Percentiles rank a stretch among this genome's conserved stretches.
Evolutionary conservation across 2,113 vertebrate species (phyloP).

Genomic region (Sinocyclocheilus rhinocerous): DNA sequence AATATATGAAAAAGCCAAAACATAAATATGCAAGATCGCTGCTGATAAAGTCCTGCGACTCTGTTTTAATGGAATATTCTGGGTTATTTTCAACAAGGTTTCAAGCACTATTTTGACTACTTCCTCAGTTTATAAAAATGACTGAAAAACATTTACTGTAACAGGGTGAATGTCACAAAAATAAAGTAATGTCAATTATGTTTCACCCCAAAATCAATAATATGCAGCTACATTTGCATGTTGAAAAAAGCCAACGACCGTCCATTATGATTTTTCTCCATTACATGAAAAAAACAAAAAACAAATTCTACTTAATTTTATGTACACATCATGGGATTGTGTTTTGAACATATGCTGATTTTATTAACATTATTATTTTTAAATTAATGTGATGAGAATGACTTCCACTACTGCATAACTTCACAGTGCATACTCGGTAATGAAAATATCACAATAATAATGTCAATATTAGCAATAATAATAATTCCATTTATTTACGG

Average conservation of each 20-base stretch:
- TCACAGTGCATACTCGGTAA: no score
- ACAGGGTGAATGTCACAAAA: neutral
- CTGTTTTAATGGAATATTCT: neutral
- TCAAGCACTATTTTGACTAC: neutral
- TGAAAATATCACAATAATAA: no score
- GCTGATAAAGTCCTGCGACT: neutral
- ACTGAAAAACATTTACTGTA: neutral
- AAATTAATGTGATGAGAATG: neutral
- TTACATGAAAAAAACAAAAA: no score
- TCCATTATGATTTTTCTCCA: no score
- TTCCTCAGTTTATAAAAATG: neutral
- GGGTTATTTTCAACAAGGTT: neutral
- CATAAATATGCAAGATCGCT: neutral
- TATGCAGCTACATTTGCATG: no score
- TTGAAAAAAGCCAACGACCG: no score
- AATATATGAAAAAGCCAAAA: slow-evolving; percentile 19
- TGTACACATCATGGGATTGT: neutral
- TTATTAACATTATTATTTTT: neutral
- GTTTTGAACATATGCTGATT: neutral
- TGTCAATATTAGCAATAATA: no score
- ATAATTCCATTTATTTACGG: no score
- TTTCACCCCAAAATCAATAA: no score
- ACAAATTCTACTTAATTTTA: no score
- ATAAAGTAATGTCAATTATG: no score
- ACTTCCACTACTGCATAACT: neutral